Evolutionary conservation across 2,797 vertebrate genomes (phyloP).

Genomic region (Urocyon cinereoargenteus): DNA sequence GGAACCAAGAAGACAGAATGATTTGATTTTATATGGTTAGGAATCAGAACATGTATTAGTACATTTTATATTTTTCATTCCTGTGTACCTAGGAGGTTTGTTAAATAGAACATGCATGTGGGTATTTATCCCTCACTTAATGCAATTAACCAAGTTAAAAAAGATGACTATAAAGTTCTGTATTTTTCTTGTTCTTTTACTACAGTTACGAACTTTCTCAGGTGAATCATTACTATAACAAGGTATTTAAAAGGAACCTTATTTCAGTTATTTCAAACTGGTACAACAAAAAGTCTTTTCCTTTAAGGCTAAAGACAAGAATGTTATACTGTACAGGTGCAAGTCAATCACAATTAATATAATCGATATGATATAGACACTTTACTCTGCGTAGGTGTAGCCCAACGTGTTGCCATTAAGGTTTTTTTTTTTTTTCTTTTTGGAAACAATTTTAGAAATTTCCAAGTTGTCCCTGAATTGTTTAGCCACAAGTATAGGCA

Average conservation of each 20-base stretch:
- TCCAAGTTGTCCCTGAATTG: constrained; percentile 74
- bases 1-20: constrained; percentile 21
- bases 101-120: constrained; percentile 73
- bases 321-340: constrained; percentile 70
- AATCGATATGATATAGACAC: constrained; percentile 46
- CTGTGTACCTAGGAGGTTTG: constrained; percentile 74
- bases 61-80: constrained; percentile 77
- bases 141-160: constrained; percentile 76
- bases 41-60: constrained; percentile 57
- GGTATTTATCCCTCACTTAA: constrained; percentile 81
- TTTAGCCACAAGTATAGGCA: constrained; percentile 83
- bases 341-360: constrained; percentile 36
- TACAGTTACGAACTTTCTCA: constrained; percentile 52
- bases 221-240: constrained; percentile 70
- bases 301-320: constrained; percentile 80
- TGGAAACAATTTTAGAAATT: constrained; percentile 79
- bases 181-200: constrained; percentile 58
- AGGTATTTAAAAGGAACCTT: constrained; percentile 62
- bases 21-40: constrained; percentile 54
- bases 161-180: constrained; percentile 41
- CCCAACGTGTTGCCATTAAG: constrained; percentile 73
- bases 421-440: constrained; percentile 79
- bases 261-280: constrained; percentile 68
- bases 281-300: constrained; percentile 50
- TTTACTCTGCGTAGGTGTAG: constrained; percentile 75